These are phyloP conservation scores for Danionella cerebrum DNA, from an alignment of 2,113 vertebrate species.

Conservation along the genomic window DNA sequence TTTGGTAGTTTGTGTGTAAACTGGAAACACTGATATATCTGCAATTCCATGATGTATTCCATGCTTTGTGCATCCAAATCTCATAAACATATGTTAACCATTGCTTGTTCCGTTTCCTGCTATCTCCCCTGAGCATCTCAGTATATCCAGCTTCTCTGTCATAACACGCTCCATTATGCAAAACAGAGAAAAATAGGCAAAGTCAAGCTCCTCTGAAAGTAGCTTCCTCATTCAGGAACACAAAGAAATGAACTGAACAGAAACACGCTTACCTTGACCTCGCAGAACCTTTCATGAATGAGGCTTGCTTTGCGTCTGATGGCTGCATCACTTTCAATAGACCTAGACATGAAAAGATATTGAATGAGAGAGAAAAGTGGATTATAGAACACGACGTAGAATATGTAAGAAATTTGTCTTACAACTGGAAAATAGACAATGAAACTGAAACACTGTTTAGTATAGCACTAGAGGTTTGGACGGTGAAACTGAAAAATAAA, in stretches of 20 bases:
- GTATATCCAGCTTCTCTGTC: not conserved
- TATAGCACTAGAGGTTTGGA: too few relatives aligned
- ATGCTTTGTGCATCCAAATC: too few relatives aligned
- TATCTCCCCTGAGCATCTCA: not conserved
- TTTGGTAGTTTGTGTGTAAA: too few relatives aligned
- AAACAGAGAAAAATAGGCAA: not conserved
- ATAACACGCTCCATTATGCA: not conserved
- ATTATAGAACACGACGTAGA: not conserved
- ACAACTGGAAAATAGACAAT: too few relatives aligned
- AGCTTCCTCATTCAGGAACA: slow-evolving; percentile 10
- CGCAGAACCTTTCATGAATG: slow-evolving; percentile 62
- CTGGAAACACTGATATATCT: too few relatives aligned
- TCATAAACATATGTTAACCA: too few relatives aligned
- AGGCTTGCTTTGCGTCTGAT: slow-evolving; percentile 63
- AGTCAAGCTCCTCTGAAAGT: not conserved
- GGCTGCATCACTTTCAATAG: slow-evolving; percentile 59
- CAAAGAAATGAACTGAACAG: not conserved
- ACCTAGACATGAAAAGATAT: slow-evolving; percentile 48
- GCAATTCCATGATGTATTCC: too few relatives aligned
- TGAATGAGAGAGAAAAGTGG: not conserved
- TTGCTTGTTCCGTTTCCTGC: too few relatives aligned
- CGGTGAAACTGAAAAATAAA: not conserved
- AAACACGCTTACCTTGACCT: slow-evolving; percentile 59
- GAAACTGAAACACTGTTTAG: too few relatives aligned
- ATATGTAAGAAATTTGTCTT: not conserved